These are phyloP conservation scores for Sebastes kiyomatsui DNA, from an alignment of 2,797 vertebrate species.

Conservation along the genomic window DNA sequence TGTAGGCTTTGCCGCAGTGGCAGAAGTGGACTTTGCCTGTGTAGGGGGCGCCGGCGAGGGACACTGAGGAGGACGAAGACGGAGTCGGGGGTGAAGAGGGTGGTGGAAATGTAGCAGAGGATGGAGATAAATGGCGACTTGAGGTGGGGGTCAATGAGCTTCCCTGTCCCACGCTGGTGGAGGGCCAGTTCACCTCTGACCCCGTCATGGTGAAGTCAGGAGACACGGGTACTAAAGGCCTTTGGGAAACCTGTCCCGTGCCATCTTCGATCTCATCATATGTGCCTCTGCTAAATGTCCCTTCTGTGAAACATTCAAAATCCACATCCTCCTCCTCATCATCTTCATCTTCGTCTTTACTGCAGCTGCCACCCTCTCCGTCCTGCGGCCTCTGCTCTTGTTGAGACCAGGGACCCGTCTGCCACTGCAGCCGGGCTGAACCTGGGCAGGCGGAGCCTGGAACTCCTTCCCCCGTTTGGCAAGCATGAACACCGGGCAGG, in stretches of 20 bases:
- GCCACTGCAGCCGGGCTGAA: slow-evolving; percentile 85
- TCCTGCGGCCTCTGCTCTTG: slow-evolving; percentile 54
- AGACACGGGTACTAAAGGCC: slow-evolving; percentile 74
- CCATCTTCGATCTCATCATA: slow-evolving; percentile 82
- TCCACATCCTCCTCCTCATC: slow-evolving; percentile 84
- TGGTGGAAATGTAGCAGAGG: slow-evolving; percentile 62
- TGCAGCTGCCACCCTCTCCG: slow-evolving; percentile 61
- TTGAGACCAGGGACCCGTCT: slow-evolving; percentile 80
- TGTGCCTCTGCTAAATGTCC: slow-evolving; percentile 73
- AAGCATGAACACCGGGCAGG: neutral
- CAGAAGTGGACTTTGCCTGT: slow-evolving; percentile 91
- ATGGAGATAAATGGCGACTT: slow-evolving; percentile 65
- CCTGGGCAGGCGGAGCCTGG: slow-evolving; percentile 37
- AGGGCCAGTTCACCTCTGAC: slow-evolving; percentile 72
- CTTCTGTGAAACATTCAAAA: slow-evolving; percentile 80
- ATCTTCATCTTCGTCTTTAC: slow-evolving; percentile 61
- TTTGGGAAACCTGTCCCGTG: slow-evolving; percentile 83
- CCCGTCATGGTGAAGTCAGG: slow-evolving; percentile 70
- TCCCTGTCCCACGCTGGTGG: slow-evolving; percentile 44
- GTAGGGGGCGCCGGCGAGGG: slow-evolving; percentile 74
- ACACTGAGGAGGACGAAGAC: slow-evolving; percentile 79
- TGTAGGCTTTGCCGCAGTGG: slow-evolving; percentile 95
- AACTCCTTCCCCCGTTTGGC: slow-evolving; percentile 15
- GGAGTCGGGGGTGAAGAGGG: slow-evolving; percentile 75
- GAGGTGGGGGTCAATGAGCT: slow-evolving; percentile 58